Conservation (phyloP, 2,888 invertebrate species). For the Amblyjoppa proteus region DNA sequence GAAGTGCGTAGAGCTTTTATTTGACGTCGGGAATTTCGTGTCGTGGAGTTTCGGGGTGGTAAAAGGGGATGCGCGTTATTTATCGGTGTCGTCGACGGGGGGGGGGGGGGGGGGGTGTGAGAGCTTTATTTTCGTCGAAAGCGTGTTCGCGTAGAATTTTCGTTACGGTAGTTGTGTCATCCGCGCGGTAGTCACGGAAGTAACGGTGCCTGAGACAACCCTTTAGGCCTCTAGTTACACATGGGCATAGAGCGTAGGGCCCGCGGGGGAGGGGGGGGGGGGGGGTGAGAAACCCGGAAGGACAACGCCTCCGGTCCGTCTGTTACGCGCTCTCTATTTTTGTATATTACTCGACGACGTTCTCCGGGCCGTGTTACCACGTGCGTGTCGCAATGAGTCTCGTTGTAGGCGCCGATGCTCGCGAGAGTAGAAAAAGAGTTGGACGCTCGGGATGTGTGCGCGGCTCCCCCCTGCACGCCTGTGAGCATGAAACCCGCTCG, state of each 20-base stretch:
- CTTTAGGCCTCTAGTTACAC: constrained; percentile 37
- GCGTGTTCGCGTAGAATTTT: no score
- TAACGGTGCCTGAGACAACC: constrained; percentile 51
- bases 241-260: constrained; percentile 4
- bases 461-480: background rate
- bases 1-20: background rate
- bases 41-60: background rate
- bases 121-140: constrained; percentile 2
- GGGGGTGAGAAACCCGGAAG: constrained; percentile 49
- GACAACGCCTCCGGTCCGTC: constrained; percentile 44
- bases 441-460: constrained; percentile 4
- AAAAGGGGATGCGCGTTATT: background rate
- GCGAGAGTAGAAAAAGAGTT: constrained; percentile 24
- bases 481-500: background rate
- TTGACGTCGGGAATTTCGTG: background rate
- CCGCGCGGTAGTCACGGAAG: constrained; percentile 44
- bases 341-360: constrained; percentile 35
- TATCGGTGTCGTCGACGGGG: background rate
- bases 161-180: background rate
- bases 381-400: constrained; percentile 58
- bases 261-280: background rate
- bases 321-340: constrained; percentile 64
- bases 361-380: constrained; percentile 20
- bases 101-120: background rate
- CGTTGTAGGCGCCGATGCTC: constrained; percentile 37